Conservation (phyloP, 2,797 vertebrate species). For the Numenius phaeopus region DNA sequence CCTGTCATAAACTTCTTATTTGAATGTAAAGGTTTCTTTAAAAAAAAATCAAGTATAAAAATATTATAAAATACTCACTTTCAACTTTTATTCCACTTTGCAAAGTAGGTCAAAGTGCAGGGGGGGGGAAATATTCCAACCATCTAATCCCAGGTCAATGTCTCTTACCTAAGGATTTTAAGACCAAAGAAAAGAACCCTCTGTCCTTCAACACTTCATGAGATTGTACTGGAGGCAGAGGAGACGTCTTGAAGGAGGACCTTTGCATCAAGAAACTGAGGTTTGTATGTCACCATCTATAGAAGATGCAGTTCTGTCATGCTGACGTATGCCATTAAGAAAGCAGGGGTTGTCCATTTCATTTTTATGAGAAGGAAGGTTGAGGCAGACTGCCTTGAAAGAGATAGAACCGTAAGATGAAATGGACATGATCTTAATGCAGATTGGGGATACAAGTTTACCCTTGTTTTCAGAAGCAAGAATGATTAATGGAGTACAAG, state of each 20-base stretch:
- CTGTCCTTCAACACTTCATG: background rate
- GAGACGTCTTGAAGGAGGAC: background rate
- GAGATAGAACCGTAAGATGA: background rate
- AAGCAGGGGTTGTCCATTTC: background rate
- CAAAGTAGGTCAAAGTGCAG: background rate
- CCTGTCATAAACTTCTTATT: background rate
- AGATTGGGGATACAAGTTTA: background rate
- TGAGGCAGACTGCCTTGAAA: background rate
- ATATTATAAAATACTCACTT: background rate
- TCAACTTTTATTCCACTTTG: background rate
- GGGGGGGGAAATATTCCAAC: background rate
- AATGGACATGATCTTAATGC: background rate
- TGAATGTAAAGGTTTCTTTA: background rate
- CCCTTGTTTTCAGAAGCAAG: background rate
- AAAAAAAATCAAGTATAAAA: background rate
- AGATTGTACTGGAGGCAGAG: background rate
- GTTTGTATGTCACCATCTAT: background rate
- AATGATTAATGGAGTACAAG: slow-evolving; percentile 34
- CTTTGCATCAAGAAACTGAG: background rate
- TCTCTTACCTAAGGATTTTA: background rate
- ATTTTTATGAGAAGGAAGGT: background rate
- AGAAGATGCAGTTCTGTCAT: background rate
- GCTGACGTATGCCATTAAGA: background rate
- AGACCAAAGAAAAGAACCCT: background rate
- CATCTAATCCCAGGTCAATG: background rate